Base-by-base conservation (phyloP, 1,140 invertebrate species). In the Sinella curviseta region DNA sequence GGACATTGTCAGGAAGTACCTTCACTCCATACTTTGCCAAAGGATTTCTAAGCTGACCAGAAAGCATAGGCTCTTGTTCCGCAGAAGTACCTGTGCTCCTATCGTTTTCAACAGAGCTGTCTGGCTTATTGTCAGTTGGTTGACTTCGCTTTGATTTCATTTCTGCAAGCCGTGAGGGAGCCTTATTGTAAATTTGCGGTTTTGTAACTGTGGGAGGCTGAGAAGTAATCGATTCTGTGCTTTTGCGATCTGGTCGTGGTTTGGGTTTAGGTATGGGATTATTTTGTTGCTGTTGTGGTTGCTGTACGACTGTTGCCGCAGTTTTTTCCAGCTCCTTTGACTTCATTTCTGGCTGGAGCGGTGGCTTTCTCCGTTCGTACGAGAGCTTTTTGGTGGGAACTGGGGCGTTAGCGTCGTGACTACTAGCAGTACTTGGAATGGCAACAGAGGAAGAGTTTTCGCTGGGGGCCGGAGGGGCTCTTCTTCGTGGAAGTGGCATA, bases 1-100 rank as follows among this genome's bases (percentile, higher is more conserved):
- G 67, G 54, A 73, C 79, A 80, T 82, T 80, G 35, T 84, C 80
- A 54, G 83, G 83, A 30, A 84, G 67, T 28, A 84, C 81, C 77
- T 84, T 82, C 16, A 84, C 79, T 35, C 83, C 83, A 76, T 81
- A 74, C 74, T 55, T 82, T 54, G 77, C 57, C 60, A 78, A 55
- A 75, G 76, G 76, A 34, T 77, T 80, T 77, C 76, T 77, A 28
- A 57, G 33, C n/a, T 30, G 74, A 48, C 24, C 39, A 24, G 74
- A 36, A 48, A 28, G 4, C 8, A 33, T 2, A 8, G 70, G 24
- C 31, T 74, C 8, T 3, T 36, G 35, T 75, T 75, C 3, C 24
- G 74, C 12, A 30, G 70, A 3, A 33, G 14, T 12, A 33, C 12
- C 24, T n/a, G 12, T 60, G 24, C 3, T 60, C 3, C 8, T 60